Evolutionary conservation across 1,140 invertebrate genomes (phyloP), one percentile per base, ranked within the genome.

Genomic region (Dreissena polymorpha): DNA sequence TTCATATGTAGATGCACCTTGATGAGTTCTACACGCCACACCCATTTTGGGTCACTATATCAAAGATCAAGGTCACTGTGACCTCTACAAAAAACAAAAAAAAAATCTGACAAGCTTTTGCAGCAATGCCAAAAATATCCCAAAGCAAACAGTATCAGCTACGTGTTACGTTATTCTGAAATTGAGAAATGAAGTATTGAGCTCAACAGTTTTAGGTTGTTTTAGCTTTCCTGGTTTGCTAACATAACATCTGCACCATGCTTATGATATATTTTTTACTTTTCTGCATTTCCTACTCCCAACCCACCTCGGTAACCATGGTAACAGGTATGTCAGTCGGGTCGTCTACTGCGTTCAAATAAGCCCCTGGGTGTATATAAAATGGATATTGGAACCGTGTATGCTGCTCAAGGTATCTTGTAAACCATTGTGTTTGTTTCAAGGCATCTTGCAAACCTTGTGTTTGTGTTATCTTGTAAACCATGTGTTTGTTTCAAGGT

Each of bases 311-410:
- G 39, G 25, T 12, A 70, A 77, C 51, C 3, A 65, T n/a, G n/a
- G n/a, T n/a, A 53, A 60, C 71, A 95, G 95, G 95, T 95, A 55
- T 94, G 95, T 87, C 95, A 95, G 93, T 95, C 95, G 86, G 94
- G 95, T 90, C 95, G 94, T 90, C 93, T 95, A 77, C 89, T 97
- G 86, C 95, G 96, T 85, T 95, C 96, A 82, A 96, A 97, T 93
- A 97, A 96, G 94, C 95, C 96, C 86, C 94, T 97, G 92, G 97
- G 97, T 86, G 96, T 94, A 93, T 97, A 97, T 95, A 97, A 97
- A 92, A 95, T 97, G 93, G 97, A 97, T 94, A 95, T 97, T 78
- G 96, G 96, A 63, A 97, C 97, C 6, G 96, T 97, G 53, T 97
- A 96, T 96, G 94, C 95, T 87, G 96, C 97, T 92, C 94, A 95